Base-by-base conservation (phyloP, 1,140 invertebrate genomes). In the Bombus breviceps region DNA sequence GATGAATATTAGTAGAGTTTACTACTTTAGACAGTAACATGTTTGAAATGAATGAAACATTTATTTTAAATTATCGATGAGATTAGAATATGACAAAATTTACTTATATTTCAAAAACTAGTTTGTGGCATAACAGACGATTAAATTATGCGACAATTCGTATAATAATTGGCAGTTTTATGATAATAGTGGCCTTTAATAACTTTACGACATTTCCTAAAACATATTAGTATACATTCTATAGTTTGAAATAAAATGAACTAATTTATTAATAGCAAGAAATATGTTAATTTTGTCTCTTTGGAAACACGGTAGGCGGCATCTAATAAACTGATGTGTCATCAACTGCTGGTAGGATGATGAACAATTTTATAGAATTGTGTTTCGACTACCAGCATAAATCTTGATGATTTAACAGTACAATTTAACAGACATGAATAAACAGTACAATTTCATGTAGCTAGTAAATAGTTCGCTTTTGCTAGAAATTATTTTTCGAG, bases 121-220 rank as follows among this genome's bases (percentile, higher is more conserved):
- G 73, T 77, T 59, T 74, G 43, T 80, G 73, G 13, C 32, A 53
- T 77, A 81, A 15, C 78, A 82, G 66, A 80, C 59, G 41, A 86
- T 86, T 86, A 72, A 86, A 77, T 85, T 86, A 86, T 68, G 62
- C 41, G 72, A 79, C 73, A 28, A 59, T 69, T 88, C 57, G 28
- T 64, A 72, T 43, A 73, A 53, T 53, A 53, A 88, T 82, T 88
- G 87, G 80, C 84, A 88, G 87, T 88, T 80, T 69, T 37, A 69
- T n/a, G 32, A 75, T 53, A 88, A 83, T 74, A 80, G 80, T 80
- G 68, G 66, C 69, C 37, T 87, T 85, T 32, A 57, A 57, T 83
- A 25, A 41, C 39, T 41, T 37, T 47, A 80, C 2, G 8, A 69
- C 43, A 9, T 47, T 13, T 47, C 43, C 18, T 13, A 62, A 53